Conservation (phyloP, 2,797 vertebrate genomes). For the Amazonetta brasiliensis region DNA sequence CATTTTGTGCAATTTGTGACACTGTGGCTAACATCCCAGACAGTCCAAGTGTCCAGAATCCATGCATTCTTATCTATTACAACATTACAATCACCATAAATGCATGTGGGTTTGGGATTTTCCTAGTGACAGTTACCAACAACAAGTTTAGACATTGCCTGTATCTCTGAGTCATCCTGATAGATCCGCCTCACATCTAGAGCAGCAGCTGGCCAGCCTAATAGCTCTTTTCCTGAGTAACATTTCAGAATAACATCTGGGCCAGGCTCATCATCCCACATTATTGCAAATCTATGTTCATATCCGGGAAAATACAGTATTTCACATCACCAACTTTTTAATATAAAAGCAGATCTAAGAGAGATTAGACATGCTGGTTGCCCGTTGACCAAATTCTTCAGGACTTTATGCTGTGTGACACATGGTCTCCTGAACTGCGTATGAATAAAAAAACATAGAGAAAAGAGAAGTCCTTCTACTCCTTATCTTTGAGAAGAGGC, state of each 20-base stretch:
- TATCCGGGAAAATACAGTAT: not conserved
- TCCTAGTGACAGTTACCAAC: conserved; percentile 36
- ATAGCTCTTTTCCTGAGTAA: conserved; percentile 31
- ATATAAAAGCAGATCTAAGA: not conserved
- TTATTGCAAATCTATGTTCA: not conserved
- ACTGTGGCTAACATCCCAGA: not conserved
- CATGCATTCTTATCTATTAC: not conserved
- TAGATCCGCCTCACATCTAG: not conserved
- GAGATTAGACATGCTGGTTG: not conserved
- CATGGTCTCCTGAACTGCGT: not conserved
- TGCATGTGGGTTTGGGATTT: conserved; percentile 34
- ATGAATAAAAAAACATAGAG: not conserved
- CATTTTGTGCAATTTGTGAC: not conserved
- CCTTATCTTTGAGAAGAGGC: not conserved
- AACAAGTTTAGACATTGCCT: conserved; percentile 28
- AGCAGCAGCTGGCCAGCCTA: not conserved
- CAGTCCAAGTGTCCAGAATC: not conserved
- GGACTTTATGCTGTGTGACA: not conserved
- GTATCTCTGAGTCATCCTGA: conserved; percentile 14
- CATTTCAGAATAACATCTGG: conserved; percentile 15
- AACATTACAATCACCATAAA: conserved; percentile 5
- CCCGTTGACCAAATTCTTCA: not conserved
- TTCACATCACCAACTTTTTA: not conserved
- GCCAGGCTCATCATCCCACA: not conserved
- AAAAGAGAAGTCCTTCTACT: not conserved